Percentiles rank a stretch among this genome's conserved stretches.
Conservation (phyloP, 2,113 vertebrate genomes). For the Harpagus bidentatus region DNA sequence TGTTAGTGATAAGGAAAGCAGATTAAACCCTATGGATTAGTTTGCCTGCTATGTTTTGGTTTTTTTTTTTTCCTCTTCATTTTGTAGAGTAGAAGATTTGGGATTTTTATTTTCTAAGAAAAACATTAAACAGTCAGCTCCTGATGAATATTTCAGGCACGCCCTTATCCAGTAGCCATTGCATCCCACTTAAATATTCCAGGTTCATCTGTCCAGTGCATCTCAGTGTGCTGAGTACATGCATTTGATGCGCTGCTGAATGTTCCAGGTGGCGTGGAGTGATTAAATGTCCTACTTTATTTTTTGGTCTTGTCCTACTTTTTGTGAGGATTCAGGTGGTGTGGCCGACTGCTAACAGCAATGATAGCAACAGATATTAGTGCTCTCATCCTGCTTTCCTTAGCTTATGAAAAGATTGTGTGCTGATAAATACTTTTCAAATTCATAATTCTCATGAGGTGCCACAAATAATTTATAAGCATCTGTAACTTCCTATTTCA, state of each 20-base stretch:
- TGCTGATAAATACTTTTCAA: not conserved
- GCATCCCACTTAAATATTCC: not conserved
- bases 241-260: not conserved
- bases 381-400: not conserved
- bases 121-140: not conserved
- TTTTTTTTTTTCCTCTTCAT: not conserved
- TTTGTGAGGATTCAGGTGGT: not conserved
- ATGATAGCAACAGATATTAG: not conserved
- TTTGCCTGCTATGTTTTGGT: not conserved
- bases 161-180: not conserved
- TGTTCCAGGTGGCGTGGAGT: not conserved
- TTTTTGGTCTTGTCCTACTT: not conserved
- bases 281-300: constrained; percentile 6
- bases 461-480: constrained; percentile 10
- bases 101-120: not conserved
- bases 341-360: not conserved
- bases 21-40: not conserved
- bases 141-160: not conserved
- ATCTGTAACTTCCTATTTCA: not conserved
- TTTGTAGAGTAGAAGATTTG: not conserved
- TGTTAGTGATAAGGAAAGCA: not conserved
- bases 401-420: not conserved
- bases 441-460: not conserved
- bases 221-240: not conserved
- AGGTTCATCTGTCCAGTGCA: not conserved